phyloP scores from a whole-genome alignment of 2,797 vertebrate genomes.

The Tamandua tetradactyla region DNA sequence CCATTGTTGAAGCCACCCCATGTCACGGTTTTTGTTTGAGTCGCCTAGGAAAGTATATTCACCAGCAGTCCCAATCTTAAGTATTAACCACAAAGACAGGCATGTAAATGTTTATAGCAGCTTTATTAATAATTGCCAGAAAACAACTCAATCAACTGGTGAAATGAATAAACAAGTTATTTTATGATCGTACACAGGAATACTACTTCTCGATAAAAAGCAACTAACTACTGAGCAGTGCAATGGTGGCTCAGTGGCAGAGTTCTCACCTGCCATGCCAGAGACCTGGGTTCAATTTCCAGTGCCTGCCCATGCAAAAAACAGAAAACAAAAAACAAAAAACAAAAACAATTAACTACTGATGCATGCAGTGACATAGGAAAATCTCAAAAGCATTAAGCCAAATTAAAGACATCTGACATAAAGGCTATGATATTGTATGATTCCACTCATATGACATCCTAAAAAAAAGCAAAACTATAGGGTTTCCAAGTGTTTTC shows the following conservation, averaged over 20 bases:
- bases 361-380: neutral
- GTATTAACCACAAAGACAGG: neutral
- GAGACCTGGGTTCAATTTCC: too few relatives aligned
- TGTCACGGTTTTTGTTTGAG: too few relatives aligned
- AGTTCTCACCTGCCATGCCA: too few relatives aligned
- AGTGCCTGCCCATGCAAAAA: too few relatives aligned
- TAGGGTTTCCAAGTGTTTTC: too few relatives aligned
- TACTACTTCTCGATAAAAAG: neutral
- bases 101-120: neutral
- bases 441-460: too few relatives aligned
- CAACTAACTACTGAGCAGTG: too few relatives aligned
- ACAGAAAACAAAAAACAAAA: too few relatives aligned
- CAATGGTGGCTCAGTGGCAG: too few relatives aligned
- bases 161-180: neutral
- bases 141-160: neutral
- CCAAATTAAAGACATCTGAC: neutral
- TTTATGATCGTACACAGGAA: accelerated
- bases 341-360: too few relatives aligned
- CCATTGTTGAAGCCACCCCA: too few relatives aligned
- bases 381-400: neutral
- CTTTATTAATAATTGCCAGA: neutral
- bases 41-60: too few relatives aligned
- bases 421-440: neutral
- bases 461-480: neutral
- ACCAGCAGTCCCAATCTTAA: neutral